Percentiles rank a stretch among this genome's conserved stretches.
Conservation (phyloP, 1,140 invertebrate species). For the Geopemphigus sp. region DNA sequence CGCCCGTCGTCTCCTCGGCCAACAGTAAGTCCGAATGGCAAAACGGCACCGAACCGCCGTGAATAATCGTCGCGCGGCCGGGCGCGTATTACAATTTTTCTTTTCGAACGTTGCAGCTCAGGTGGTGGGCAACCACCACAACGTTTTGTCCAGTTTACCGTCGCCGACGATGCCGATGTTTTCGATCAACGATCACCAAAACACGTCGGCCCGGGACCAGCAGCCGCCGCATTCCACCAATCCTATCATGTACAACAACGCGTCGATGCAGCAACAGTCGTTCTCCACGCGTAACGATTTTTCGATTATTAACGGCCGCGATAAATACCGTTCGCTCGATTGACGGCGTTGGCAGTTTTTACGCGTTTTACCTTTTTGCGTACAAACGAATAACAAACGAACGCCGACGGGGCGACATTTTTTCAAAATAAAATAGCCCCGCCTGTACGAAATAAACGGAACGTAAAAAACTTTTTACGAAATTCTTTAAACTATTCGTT, state of each 20-base stretch:
- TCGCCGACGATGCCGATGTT: conserved; percentile 1
- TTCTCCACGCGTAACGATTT: conserved; percentile 7
- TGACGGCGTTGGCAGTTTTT: too few species aligned
- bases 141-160: conserved; percentile 11
- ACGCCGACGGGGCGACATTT: too few species aligned
- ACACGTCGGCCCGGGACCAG: conserved; percentile 5
- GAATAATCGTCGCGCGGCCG: background rate
- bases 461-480: too few species aligned
- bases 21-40: background rate
- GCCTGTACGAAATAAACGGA: too few species aligned
- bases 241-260: conserved; percentile 7
- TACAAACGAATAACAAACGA: too few species aligned
- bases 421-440: too few species aligned
- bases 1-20: conserved; percentile 18
- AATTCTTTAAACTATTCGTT: too few species aligned
- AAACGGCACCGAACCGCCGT: too few species aligned
- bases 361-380: too few species aligned
- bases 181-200: background rate
- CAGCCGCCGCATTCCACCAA: background rate
- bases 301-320: background rate
- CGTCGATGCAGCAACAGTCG: conserved; percentile 7
- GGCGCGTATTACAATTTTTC: too few species aligned
- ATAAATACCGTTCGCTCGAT: too few species aligned
- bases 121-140: conserved; percentile 9
- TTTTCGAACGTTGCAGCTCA: conserved; percentile 5